Evolutionary conservation across 2,888 invertebrate species (phyloP).

Genomic region (Plebejus anna): DNA sequence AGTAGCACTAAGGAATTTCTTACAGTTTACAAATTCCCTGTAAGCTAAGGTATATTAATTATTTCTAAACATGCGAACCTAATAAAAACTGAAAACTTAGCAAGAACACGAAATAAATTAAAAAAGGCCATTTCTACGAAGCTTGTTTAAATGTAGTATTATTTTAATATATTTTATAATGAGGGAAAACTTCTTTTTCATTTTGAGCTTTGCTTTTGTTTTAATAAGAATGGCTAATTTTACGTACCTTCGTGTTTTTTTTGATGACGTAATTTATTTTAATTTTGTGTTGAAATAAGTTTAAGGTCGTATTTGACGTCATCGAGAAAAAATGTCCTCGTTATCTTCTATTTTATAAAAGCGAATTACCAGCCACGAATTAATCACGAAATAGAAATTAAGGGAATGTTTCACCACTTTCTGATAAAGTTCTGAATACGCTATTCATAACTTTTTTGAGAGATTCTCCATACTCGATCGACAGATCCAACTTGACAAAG

Average conservation of each 20-base stretch:
- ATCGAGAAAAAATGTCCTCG: not conserved
- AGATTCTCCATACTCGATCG: no score
- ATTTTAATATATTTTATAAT: conserved; percentile 27
- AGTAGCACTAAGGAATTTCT: conserved; percentile 35
- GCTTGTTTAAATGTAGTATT: conserved; percentile 24
- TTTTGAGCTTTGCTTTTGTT: conserved; percentile 8
- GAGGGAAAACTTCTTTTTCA: conserved; percentile 1
- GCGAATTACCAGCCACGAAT: no score
- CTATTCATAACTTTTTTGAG: no score
- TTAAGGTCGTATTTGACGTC: not conserved
- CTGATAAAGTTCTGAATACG: no score
- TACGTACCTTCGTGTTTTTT: not conserved
- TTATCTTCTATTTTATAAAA: no score
- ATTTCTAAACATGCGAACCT: conserved; percentile 40
- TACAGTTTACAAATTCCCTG: conserved; percentile 36
- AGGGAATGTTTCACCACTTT: no score
- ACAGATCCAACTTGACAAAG: no score
- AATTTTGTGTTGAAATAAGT: not conserved
- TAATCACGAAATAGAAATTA: no score
- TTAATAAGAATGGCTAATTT: not conserved
- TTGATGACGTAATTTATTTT: not conserved
- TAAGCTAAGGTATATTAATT: conserved; percentile 35
- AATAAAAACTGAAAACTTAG: conserved; percentile 33
- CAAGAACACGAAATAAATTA: conserved; percentile 29
- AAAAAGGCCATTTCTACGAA: conserved; percentile 24